Base-by-base conservation (phyloP, 2,113 vertebrate genomes). In the Enhydra lutris region DNA sequence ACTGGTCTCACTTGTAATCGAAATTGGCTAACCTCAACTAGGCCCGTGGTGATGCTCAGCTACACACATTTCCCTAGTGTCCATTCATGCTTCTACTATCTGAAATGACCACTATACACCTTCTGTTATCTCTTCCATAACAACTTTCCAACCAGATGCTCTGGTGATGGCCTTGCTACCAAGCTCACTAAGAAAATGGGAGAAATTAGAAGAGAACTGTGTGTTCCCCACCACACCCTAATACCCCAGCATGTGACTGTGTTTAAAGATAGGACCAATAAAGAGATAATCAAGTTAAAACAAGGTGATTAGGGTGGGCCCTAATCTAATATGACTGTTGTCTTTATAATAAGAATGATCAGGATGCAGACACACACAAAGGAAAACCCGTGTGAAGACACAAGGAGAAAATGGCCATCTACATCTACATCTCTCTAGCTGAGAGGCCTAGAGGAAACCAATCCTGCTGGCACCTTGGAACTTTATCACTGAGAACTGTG, bases 391-490 rank as follows among this genome's bases (percentile, higher is more conserved):
- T 24, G 4, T 52, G 45, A 24, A 39, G 69, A 36, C 23, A 23
- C 23, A 39, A 47, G 34, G 42, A 61, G 80, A 74, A 76, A 50
- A 47, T 1, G 10, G 21, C 29, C 29, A 5, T 7, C 45, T 52
- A 39, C 55, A 76, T n/a, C n/a, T n/a, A n/a, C n/a, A n/a, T n/a
- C n/a, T n/a, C n/a, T n/a, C n/a, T n/a, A 26, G 18, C 17, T 8
- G n/a, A n/a, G 11, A 45, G 1, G 11, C 11, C 36, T 55, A 0
- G 69, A 36, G 89, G 80, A 76, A 90, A 29, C 21, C 4, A 23
- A 4, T 3, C 1, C 36, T 47, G 24, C 20, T 2, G 6, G 47
- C 1, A 3, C 23, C 8, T 31, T 31, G 23, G 6, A 55, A 57
- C 23, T 63, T 12, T 9, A 36, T 50, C 3, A 6, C 21, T 31